phyloP scores from a whole-genome alignment of 2,113 vertebrate genomes.

The Willisornis vidua region DNA sequence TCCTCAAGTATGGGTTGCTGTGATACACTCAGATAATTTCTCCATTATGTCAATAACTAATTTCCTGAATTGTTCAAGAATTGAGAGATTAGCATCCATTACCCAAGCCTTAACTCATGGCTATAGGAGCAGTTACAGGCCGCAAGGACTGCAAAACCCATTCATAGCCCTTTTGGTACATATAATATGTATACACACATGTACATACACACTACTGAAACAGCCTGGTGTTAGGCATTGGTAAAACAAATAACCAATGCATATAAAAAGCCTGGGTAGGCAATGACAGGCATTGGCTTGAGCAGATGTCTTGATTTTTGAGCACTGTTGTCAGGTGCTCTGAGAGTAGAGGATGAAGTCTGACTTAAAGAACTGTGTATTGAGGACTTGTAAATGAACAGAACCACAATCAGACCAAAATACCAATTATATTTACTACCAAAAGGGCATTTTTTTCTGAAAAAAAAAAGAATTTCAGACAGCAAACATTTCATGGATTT shows the following conservation, averaged over 20 bases:
- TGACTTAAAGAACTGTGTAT: background rate
- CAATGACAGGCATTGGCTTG: background rate
- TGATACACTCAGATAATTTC: constrained; percentile 17
- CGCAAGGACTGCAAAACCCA: background rate
- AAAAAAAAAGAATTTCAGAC: background rate
- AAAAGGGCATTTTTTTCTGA: background rate
- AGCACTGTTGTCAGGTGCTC: background rate
- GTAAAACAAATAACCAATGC: background rate
- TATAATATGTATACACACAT: background rate
- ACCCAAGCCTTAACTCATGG: background rate
- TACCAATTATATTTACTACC: background rate
- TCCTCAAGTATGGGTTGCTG: background rate
- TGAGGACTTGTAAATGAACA: background rate
- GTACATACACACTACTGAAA: background rate
- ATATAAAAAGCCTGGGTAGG: background rate
- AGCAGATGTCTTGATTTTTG: background rate
- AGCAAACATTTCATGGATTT: background rate
- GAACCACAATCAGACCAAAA: background rate
- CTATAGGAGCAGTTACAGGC: background rate
- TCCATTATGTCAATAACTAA: constrained; percentile 46
- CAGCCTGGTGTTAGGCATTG: background rate
- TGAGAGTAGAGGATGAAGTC: background rate
- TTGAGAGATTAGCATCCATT: constrained; percentile 2
- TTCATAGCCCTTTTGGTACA: background rate
- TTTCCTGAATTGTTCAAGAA: constrained; percentile 42